Evolutionary conservation across 2,113 vertebrate species (phyloP).

Genomic region (Nibea coibor): DNA sequence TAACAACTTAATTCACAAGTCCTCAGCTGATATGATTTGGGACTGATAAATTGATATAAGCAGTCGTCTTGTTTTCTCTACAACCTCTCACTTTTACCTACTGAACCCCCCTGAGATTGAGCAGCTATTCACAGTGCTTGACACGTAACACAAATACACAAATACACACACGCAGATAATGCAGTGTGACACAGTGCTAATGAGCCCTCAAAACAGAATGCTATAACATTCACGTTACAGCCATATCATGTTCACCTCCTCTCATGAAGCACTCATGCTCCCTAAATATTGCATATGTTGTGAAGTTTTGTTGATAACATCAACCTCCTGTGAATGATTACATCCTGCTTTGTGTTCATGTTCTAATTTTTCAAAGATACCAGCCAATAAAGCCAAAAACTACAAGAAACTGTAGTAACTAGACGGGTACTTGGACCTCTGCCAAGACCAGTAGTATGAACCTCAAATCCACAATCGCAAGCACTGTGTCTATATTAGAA

Average conservation of each 20-base stretch:
- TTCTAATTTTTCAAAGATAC: neutral
- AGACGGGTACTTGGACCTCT: too few species aligned
- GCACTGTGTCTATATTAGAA: too few species aligned
- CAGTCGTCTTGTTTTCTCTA: neutral
- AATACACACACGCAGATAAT: slow-evolving; percentile 5
- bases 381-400: neutral
- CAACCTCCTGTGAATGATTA: slow-evolving; percentile 40
- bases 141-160: slow-evolving; percentile 5
- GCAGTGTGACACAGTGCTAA: slow-evolving; percentile 44
- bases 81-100: slow-evolving; percentile 22
- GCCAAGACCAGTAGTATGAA: too few species aligned
- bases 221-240: slow-evolving; percentile 28
- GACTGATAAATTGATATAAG: neutral
- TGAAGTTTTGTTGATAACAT: slow-evolving; percentile 44
- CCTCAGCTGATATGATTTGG: slow-evolving; percentile 1
- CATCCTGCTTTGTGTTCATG: neutral
- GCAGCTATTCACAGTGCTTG: slow-evolving; percentile 9
- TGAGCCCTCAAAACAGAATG: slow-evolving; percentile 45
- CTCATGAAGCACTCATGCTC: slow-evolving; percentile 57
- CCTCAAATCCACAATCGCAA: too few species aligned
- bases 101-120: neutral
- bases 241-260: slow-evolving; percentile 50
- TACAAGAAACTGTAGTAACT: neutral
- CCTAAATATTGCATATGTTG: slow-evolving; percentile 62
- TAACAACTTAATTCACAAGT: slow-evolving; percentile 8